Evolutionary conservation across 2,888 invertebrate genomes (phyloP), one percentile per base, ranked within the genome.

Genomic region (Hypsopygia costalis): DNA sequence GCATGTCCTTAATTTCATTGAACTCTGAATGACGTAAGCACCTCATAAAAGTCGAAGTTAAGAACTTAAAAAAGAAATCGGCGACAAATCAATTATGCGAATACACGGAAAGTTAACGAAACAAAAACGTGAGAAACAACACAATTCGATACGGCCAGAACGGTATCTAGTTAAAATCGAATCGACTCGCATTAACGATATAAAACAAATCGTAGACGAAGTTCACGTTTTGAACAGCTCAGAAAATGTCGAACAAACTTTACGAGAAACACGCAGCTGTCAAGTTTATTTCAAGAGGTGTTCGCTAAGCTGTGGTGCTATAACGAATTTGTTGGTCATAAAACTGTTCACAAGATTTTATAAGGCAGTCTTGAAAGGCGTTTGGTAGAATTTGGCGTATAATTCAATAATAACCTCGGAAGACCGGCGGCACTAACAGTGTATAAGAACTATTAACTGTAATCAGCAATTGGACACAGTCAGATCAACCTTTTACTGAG

Each of bases 121-220:
- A 80, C 69, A 79, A 81, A 82, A 85, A 86, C 86, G 86, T 86
- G 86, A 85, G 86, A 86, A 83, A 74, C 72, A 69, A 69, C 57
- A 68, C 49, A 51, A 71, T 78, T 76, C 68, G 70, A 68, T 68
- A 58, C 62, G 69, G 58, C 57, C 53, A 61, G 73, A 72, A 78
- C 67, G 69, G 64, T 60, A 62, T 62, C 79, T 83, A 69, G 79
- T 82, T 81, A 78, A 75, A 85, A 78, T 75, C 68, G 65, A 80
- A 79, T 79, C 81, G 74, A 57, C 62, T 64, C 58, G 54, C 55
- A 65, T 71, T 68, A 69, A 75, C 71, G 69, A 67, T 72, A 69
- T 73, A 73, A 80, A 81, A 83, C 76, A 79, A 81, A 81, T 79
- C 71, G 76, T 68, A 62, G 54, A 62, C 66, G 62, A 70, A 61